Base-by-base conservation (phyloP, 2,797 vertebrate species). In the Benthosema pterotum region DNA sequence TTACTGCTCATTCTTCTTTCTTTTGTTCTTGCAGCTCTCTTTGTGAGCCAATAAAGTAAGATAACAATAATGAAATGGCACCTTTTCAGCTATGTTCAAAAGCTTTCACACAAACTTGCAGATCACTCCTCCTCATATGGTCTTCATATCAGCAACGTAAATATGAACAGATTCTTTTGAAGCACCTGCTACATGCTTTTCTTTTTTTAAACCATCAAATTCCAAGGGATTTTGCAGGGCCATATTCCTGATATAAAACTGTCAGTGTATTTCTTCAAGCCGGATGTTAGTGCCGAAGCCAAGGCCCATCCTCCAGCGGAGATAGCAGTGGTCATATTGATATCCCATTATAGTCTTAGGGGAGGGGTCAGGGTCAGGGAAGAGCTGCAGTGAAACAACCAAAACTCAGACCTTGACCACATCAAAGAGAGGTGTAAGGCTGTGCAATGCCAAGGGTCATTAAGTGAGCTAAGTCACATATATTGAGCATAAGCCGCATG, bases 111-210 rank as follows among this genome's bases (percentile, higher is more conserved):
- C 47, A 25, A 57, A 28, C 54, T 38, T 49, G 42, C 66, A 72
- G 15, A 67, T 78, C 25, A 49, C 58, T 38, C 57, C 58, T 38
- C 57, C 49, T 85, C 79, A 83, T 73, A 75, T 87, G 79, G 63
- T 80, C 51, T 83, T 77, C 67, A 74, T 79, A 81, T 84, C 63
- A 79, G 50, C 75, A 17, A 65, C 38, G 52, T 43, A 83, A 54
- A 74, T 74, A 47, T 60, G 50, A 80, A 71, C 65, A 60, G 63
- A 71, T 79, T 83, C 73, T 84, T 38, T 52, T 78, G 71, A 55
- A 54, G 77, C 86, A 92, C 87, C 88, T 92, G 88, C 82, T 79
- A 55, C 69, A 72, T 81, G 71, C 88, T 12, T 28, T 71, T 71
- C 54, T 55, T 63, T 67, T 71, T 85, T 85, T 79, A 72, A 73